phyloP scores from a whole-genome alignment of 2,888 invertebrate genomes.

The Fissipunctia ypsillon region DNA sequence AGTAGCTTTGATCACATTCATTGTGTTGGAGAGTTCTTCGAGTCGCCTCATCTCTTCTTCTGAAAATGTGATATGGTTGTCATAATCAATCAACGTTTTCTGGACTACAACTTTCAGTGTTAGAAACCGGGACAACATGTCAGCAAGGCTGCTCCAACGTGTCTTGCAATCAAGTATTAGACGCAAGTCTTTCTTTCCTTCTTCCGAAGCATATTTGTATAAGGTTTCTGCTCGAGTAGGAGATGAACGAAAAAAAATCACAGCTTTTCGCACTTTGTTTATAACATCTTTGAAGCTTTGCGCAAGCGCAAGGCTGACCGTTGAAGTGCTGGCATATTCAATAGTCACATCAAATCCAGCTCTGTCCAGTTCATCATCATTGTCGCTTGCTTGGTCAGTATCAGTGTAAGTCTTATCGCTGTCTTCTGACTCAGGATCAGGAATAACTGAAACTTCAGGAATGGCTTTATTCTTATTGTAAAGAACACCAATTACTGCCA shows the following conservation, averaged over 20 bases:
- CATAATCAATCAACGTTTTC: conserved; percentile 14
- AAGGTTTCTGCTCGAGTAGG: conserved; percentile 8
- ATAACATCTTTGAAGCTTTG: conserved; percentile 12
- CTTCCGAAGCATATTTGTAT: conserved; percentile 10
- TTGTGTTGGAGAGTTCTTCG: conserved; percentile 18
- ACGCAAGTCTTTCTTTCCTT: conserved; percentile 1
- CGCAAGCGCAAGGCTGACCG: conserved; percentile 1
- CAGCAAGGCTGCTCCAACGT: conserved; percentile 12
- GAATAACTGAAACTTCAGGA: conserved; percentile 12
- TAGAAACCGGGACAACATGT: conserved; percentile 14
- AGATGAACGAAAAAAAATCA: conserved; percentile 7
- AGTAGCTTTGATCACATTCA: conserved; percentile 14
- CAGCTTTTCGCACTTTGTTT: conserved; percentile 1
- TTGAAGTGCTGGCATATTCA: conserved; percentile 1
- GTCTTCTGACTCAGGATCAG: conserved; percentile 11
- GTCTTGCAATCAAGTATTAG: conserved; percentile 19
- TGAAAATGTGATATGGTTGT: conserved; percentile 17
- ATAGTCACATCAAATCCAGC: neutral
- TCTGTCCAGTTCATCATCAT: conserved; percentile 2
- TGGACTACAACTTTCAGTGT: neutral
- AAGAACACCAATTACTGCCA: conserved; percentile 13
- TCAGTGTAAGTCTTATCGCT: conserved; percentile 9
- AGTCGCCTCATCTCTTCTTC: conserved; percentile 19
- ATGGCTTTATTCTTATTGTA: conserved; percentile 9
- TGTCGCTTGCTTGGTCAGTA: conserved; percentile 15